Percentiles rank a stretch among this genome's conserved stretches.
phyloP scores from a whole-genome alignment of 2,113 vertebrate genomes.

The rabbit (Oryctolagus cuniculus) region mOryCun1.1 NC_091445.1:1895501-1896000 shows the following conservation, averaged over 20 bases:
- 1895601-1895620: constrained; percentile 87
- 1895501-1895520: too few species aligned
- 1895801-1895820: constrained; percentile 87
- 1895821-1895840: constrained; percentile 85
- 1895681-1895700: constrained; percentile 87
- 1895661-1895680: constrained; percentile 89
- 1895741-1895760: constrained; percentile 87
- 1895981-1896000: not conserved
- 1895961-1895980: constrained; percentile 73
- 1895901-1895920: constrained; percentile 83
- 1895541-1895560: too few species aligned
- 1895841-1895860: constrained; percentile 88
- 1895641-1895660: constrained; percentile 89
- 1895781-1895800: constrained; percentile 90
- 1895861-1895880: constrained; percentile 86
- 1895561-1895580: too few species aligned
- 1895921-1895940: constrained; percentile 55
- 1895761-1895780: constrained; percentile 88
- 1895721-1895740: constrained; percentile 87
- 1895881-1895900: constrained; percentile 83
- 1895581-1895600: too few species aligned
- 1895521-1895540: too few species aligned
- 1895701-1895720: constrained; percentile 86
- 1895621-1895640: constrained; percentile 88
- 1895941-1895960: constrained; percentile 69